phyloP scores from a whole-genome alignment of 2,888 invertebrate genomes.

The Glyphotaelius pellucidus region DNA sequence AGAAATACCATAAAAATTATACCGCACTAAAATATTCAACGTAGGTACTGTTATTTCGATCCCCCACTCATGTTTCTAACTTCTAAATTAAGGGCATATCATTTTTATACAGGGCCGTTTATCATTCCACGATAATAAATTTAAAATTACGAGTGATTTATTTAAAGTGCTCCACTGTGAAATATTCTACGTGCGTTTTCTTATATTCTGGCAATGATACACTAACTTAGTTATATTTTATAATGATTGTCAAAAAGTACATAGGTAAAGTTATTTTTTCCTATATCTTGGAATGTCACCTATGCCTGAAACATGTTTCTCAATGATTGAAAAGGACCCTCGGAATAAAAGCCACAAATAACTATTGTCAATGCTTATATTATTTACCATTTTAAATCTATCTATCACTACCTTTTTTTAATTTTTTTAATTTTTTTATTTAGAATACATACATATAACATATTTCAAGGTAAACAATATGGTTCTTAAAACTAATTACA shows the following conservation, averaged over 20 bases:
- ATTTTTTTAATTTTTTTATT: too few species aligned
- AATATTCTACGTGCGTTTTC: conserved; percentile 51
- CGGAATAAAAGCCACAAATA: too few species aligned
- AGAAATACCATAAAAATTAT: neutral
- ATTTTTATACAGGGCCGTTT: conserved; percentile 60
- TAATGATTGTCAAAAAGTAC: neutral
- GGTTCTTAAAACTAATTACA: too few species aligned
- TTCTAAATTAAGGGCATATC: conserved; percentile 55
- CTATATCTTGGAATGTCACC: too few species aligned
- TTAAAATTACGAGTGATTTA: conserved; percentile 65
- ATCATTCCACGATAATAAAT: conserved; percentile 62
- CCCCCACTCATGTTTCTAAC: conserved; percentile 41
- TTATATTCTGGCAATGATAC: conserved; percentile 25
- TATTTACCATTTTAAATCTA: too few species aligned
- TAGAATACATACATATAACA: too few species aligned
- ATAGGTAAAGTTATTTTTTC: neutral
- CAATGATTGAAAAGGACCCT: too few species aligned
- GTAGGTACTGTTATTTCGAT: neutral
- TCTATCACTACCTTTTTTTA: too few species aligned
- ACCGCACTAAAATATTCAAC: neutral
- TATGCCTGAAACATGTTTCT: too few species aligned
- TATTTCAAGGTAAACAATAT: too few species aligned
- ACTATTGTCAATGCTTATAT: too few species aligned
- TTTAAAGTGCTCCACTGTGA: conserved; percentile 32
- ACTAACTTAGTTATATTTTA: neutral